These are phyloP conservation scores for Leptinotarsa defecta DNA, from an alignment of 1,140 invertebrate species.

Conservation along the genomic window DNA sequence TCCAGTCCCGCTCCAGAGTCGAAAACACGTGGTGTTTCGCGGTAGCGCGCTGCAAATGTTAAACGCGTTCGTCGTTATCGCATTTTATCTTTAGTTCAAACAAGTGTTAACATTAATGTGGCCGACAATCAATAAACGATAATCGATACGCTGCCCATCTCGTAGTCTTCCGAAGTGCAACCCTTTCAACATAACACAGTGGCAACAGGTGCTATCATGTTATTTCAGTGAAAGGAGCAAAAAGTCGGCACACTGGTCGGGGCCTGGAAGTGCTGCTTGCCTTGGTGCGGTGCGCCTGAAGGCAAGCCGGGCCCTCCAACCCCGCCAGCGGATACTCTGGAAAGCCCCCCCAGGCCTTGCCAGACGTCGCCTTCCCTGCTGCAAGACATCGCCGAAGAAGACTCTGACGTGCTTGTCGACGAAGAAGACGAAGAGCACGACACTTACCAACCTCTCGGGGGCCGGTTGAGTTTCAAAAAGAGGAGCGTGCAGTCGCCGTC, in stretches of 20 bases:
- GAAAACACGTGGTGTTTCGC: conserved; percentile 10
- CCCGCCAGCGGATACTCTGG: conserved; percentile 33
- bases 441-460: conserved; percentile 43
- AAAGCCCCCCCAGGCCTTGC: conserved; percentile 35
- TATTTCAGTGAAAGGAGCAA: conserved; percentile 7
- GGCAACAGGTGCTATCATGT: conserved; percentile 26
- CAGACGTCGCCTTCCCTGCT: conserved; percentile 50
- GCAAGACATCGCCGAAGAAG: conserved; percentile 55
- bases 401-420: conserved; percentile 43
- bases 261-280: conserved; percentile 57
- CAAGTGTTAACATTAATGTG: conserved; percentile 20
- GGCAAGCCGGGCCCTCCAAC: conserved; percentile 49
- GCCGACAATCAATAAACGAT: conserved; percentile 20
- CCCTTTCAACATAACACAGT: conserved; percentile 10
- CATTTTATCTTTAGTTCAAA: conserved; percentile 18
- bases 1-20: conserved; percentile 7
- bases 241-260: conserved; percentile 54
- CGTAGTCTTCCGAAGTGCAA: conserved; percentile 1
- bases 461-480: conserved; percentile 46
- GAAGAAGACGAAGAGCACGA: conserved; percentile 42
- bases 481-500: conserved; percentile 51
- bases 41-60: conserved; percentile 1
- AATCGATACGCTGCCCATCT: conserved; percentile 21
- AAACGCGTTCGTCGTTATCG: not conserved
- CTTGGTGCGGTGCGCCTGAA: conserved; percentile 55